phyloP scores from a whole-genome alignment of 2,113 vertebrate genomes.

The Pteropus alecto region DNA sequence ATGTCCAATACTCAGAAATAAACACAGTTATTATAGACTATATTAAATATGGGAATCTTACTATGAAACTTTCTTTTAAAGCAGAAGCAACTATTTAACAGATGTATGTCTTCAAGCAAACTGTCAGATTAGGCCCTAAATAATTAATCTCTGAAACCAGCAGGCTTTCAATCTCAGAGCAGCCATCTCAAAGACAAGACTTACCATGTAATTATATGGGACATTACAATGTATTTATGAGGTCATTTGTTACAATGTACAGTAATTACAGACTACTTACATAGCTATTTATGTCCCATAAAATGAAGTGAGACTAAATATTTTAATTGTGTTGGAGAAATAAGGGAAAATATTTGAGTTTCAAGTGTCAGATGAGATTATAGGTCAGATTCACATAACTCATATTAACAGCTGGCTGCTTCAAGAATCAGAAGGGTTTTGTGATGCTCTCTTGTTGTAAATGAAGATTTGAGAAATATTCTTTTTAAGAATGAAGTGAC shows the following conservation, averaged over 20 bases:
- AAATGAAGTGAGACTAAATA: conserved; percentile 79
- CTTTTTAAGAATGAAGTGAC: neutral
- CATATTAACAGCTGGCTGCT: conserved; percentile 36
- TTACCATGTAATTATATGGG: conserved; percentile 79
- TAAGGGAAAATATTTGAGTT: conserved; percentile 75
- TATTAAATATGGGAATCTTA: neutral
- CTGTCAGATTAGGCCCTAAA: conserved; percentile 61
- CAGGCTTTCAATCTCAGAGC: conserved; percentile 66
- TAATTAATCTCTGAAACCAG: conserved; percentile 76
- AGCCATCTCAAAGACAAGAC: conserved; percentile 65
- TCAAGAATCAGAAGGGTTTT: neutral
- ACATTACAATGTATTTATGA: conserved; percentile 80
- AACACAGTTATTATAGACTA: neutral
- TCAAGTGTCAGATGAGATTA: conserved; percentile 74
- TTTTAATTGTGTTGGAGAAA: conserved; percentile 78
- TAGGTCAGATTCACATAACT: conserved; percentile 70
- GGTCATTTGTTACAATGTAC: conserved; percentile 79
- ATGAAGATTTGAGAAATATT: conserved; percentile 8
- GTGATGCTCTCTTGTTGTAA: neutral
- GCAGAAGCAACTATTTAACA: conserved; percentile 28
- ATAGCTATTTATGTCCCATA: conserved; percentile 76
- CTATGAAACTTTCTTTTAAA: neutral
- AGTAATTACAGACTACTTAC: conserved; percentile 75
- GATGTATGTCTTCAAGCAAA: conserved; percentile 56
- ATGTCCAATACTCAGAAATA: neutral